Evolutionary conservation across 2,888 invertebrate species (phyloP), one percentile per base, ranked within the genome.

Genomic region (Tetrapedia diversipes): DNA sequence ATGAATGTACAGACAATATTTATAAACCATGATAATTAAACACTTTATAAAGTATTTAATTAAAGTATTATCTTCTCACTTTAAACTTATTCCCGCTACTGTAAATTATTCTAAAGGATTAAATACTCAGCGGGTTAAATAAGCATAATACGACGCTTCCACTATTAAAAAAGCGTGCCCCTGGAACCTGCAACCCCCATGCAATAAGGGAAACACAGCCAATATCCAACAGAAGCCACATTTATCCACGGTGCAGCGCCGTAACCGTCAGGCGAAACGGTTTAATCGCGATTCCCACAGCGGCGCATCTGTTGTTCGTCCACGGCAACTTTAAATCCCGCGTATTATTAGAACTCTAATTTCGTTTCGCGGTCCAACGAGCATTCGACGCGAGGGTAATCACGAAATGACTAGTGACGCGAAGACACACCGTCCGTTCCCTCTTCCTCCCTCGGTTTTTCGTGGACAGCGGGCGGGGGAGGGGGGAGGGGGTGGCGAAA

Each of bases 361-460:
- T 85, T 86, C 79, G 86, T 85, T 85, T 86, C 86, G 85, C 82
- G 86, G 86, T 84, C 83, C 86, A 77, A 72, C 83, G 83, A 79
- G 77, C 79, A 61, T 82, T 81, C 77, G 63, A 70, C 67, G 79
- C 69, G 70, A 82, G 85, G 77, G 86, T 82, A 86, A 86, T 86
- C 86, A 83, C 80, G 79, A 75, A 66, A 85, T 83, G 86, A 83
- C 86, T 83, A 76, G 82, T 68, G 76, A 68, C 68, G 67, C 71
- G 43, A 56, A 53, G 64, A 67, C 65, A 70, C 69, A 32, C 57
- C 37, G 54, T 54, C 32, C 57, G 10, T 14, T 41, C 3, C 6
- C 4, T 29, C 29, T 19, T 22, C 22, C 6, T 10, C 16, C 51
- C 41, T 49, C 49, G 19, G 11, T 16, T 29, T 22, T 16, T 29